phyloP scores from a whole-genome alignment of 2,888 invertebrate species.

The Sepioteuthis lessoniana region DNA sequence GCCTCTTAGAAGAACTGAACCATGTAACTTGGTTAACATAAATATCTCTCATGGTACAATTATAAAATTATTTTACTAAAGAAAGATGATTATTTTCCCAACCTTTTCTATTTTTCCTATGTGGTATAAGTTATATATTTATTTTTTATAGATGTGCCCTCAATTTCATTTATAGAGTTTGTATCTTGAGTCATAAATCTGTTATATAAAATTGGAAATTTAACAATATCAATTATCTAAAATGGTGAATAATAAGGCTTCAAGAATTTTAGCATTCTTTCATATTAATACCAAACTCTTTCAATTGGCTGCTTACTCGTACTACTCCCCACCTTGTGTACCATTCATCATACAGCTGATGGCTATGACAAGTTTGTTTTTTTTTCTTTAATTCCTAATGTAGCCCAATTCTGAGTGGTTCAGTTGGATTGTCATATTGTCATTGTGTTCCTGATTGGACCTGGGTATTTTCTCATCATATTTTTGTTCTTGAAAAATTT shows the following conservation, averaged over 20 bases:
- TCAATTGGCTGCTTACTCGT: neutral
- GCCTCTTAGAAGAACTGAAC: too few relatives aligned
- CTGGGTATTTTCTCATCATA: slow-evolving; percentile 17
- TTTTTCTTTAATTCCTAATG: neutral
- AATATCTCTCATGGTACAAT: too few relatives aligned
- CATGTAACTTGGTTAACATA: too few relatives aligned
- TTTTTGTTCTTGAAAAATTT: slow-evolving; percentile 10
- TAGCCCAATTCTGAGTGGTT: neutral
- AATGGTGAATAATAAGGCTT: slow-evolving; percentile 33
- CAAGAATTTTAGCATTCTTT: slow-evolving; percentile 20
- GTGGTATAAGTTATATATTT: neutral
- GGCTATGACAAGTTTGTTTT: neutral
- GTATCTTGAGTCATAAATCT: slow-evolving; percentile 16
- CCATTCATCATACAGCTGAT: neutral
- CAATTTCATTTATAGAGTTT: slow-evolving; percentile 33
- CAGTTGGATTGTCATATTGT: neutral
- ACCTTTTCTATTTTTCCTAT: neutral
- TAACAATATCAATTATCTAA: slow-evolving; percentile 33
- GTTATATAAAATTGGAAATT: slow-evolving; percentile 33
- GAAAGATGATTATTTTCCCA: too few relatives aligned
- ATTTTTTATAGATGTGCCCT: neutral
- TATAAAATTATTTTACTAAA: too few relatives aligned
- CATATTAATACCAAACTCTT: slow-evolving; percentile 14
- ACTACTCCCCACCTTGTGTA: neutral
- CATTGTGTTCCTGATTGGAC: slow-evolving; percentile 9